Percentiles rank a stretch among this genome's conserved stretches.
phyloP scores from a whole-genome alignment of 2,113 vertebrate genomes.

The Callipepla squamata region DNA sequence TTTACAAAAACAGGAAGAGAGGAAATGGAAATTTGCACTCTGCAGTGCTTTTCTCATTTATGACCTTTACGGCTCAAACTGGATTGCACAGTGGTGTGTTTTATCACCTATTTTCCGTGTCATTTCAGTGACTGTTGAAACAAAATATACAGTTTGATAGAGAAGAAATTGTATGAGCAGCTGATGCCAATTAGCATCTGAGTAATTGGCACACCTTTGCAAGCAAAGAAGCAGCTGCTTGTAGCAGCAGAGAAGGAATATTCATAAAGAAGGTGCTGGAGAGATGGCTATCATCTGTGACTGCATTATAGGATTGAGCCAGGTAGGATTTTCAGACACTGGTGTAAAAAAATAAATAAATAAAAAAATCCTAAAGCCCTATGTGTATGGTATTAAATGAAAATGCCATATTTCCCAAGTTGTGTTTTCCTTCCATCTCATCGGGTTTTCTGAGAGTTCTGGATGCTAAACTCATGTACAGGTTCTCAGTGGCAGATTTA shows the following conservation, averaged over 20 bases:
- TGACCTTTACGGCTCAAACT: slow-evolving; percentile 15
- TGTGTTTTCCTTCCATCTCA: not conserved
- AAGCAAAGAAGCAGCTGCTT: not conserved
- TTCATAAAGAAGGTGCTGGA: not conserved
- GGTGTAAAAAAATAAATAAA: not conserved
- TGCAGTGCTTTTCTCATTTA: slow-evolving; percentile 49
- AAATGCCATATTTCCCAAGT: not conserved
- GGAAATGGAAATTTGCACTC: slow-evolving; percentile 59
- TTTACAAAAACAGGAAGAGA: slow-evolving; percentile 41
- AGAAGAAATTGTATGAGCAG: slow-evolving; percentile 13
- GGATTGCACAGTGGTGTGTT: not conserved
- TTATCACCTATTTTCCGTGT: slow-evolving; percentile 36
- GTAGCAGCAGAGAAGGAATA: not conserved
- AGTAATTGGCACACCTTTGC: slow-evolving; percentile 10
- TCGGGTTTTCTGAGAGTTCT: not conserved
- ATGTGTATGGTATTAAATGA: not conserved
- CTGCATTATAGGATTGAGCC: not conserved
- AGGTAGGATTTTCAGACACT: not conserved
- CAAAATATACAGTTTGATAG: slow-evolving; percentile 1
- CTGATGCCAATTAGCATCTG: not conserved
- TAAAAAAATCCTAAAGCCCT: not conserved
- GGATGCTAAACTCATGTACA: not conserved
- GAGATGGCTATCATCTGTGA: not conserved
- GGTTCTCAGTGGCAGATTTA: not conserved
- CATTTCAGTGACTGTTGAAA: slow-evolving; percentile 20